Base-by-base conservation (phyloP, 1,140 invertebrate species). In the Phymorhynchus buccinoides region DNA sequence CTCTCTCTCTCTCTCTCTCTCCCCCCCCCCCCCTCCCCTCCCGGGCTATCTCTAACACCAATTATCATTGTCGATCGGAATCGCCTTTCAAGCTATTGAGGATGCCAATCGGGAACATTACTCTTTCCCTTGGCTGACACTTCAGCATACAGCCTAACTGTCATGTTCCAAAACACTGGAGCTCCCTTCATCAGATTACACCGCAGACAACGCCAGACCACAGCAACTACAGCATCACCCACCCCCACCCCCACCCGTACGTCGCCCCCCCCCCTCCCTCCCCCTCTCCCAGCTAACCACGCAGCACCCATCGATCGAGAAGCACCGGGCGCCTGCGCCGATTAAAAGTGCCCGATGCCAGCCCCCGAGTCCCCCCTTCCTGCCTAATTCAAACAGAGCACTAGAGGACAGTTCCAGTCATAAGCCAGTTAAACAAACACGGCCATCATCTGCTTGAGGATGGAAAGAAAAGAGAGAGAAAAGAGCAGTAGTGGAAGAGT, bases 281-380 rank as follows among this genome's bases (percentile, higher is more conserved):
- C n/a, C n/a, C n/a, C n/a, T n/a, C n/a, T n/a, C n/a, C n/a, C n/a
- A n/a, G n/a, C n/a, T n/a, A n/a, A n/a, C n/a, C 44, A 9, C 44
- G 14, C 56, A 16, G 22, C 56, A 62, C 56, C 35, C 68, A 71
- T 71, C 68, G 68, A 71, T 71, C 14, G 68, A 71, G 68, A 3
- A 12, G 30, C 30, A 37, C 68, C 35, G 30, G 56, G 12, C 56
- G 56, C 56, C 56, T 62, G 56, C 12, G 48, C 30, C 68, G 68
- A 71, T 71, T 71, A 71, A 71, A 71, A 71, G 68, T 71, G 68
- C 6, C 68, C 68, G 30, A 35, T 71, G 68, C 68, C 68, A 71
- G 35, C 6, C 35, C n/a, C 68, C 27, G 30, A 71, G 68, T 32
- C 68, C 32, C n/a, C n/a, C n/a, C n/a, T n/a, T n/a, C n/a, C n/a